phyloP scores from a whole-genome alignment of 2,888 invertebrate species.

The Strigamia transsilvanica region DNA sequence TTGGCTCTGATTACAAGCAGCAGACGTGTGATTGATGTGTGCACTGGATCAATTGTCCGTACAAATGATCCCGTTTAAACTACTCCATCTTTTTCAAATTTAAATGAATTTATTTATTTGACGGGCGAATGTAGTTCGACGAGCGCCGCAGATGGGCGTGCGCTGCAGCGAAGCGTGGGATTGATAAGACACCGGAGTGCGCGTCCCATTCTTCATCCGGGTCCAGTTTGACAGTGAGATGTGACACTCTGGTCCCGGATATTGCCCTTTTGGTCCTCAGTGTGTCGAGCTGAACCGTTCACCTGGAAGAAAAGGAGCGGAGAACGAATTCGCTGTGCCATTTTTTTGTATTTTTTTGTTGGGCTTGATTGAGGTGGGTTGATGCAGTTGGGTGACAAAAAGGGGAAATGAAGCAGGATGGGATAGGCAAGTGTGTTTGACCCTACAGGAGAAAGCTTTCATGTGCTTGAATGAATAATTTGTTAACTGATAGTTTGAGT shows the following conservation, averaged over 20 bases:
- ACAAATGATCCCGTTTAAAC: neutral
- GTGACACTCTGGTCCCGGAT: neutral
- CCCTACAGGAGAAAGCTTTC: neutral
- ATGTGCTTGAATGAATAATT: neutral
- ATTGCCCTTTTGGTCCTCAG: neutral
- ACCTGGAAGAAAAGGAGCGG: neutral
- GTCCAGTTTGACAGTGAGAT: constrained; percentile 14
- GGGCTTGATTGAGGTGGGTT: neutral
- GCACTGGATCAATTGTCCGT: neutral
- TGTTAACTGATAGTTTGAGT: neutral
- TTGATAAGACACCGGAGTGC: constrained; percentile 1
- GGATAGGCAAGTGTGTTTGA: neutral
- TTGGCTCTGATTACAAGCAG: neutral
- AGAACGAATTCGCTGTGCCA: no score
- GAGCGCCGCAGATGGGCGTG: neutral
- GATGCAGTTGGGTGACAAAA: neutral
- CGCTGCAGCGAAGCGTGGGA: neutral
- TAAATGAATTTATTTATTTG: constrained; percentile 4
- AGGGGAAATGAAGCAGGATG: neutral
- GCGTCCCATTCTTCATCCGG: constrained; percentile 6
- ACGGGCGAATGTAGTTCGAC: neutral
- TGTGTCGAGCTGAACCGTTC: neutral
- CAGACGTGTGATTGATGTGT: neutral
- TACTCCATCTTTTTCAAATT: neutral
- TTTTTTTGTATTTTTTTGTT: no score